A percentile compares a stretch with the other conserved stretches of the same genome.
These are phyloP conservation scores for Nasonia oneida DNA, from an alignment of 2,888 invertebrate species.

Conservation along the genomic window DNA sequence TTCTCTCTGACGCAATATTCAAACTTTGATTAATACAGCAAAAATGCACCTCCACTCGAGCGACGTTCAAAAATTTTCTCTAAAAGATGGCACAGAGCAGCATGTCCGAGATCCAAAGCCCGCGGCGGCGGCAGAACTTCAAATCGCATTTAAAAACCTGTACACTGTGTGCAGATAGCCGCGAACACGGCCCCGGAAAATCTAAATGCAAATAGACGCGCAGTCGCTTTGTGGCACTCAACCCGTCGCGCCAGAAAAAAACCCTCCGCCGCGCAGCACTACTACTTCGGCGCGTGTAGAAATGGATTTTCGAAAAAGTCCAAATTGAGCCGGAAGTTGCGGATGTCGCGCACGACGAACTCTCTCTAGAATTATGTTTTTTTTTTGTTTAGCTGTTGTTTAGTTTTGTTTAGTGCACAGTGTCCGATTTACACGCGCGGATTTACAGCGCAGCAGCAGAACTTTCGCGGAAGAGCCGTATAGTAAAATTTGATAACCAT, in stretches of 20 bases:
- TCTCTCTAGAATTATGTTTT: conserved; percentile 44
- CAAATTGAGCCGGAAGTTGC: conserved; percentile 42
- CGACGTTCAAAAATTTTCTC: too few relatives aligned
- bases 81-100: too few relatives aligned
- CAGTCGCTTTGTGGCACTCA: conserved; percentile 1
- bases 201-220: conserved; percentile 19
- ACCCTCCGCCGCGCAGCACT: background rate
- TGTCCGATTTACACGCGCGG: conserved; percentile 47
- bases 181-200: background rate
- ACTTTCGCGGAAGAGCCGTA: conserved; percentile 23
- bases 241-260: background rate
- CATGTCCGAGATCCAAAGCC: background rate
- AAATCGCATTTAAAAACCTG: background rate
- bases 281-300: background rate
- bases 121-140: background rate
- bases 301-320: conserved; percentile 29
- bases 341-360: conserved; percentile 55
- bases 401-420: background rate
- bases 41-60: too few relatives aligned
- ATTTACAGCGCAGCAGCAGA: conserved; percentile 21
- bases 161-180: background rate
- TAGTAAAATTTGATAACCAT: conserved; percentile 56
- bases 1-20: too few relatives aligned
- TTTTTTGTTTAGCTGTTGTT: too few relatives aligned
- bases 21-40: too few relatives aligned